Evolutionary conservation across 1,140 invertebrate genomes (phyloP).

Genomic region (Trichoplusia ni): DNA sequence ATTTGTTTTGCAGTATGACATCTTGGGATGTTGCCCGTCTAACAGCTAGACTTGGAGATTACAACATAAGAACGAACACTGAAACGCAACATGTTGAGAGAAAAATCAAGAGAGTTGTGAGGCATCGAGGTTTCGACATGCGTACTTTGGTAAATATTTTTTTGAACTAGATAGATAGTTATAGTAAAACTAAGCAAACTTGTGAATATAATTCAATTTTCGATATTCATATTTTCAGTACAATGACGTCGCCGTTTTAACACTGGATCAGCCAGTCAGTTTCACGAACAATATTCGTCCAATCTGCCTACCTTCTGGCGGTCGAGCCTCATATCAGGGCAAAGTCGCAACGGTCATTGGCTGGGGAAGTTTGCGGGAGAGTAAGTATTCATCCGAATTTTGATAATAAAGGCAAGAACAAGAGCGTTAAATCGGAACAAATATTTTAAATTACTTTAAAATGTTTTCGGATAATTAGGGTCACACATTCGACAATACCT

Average conservation of each 20-base stretch:
- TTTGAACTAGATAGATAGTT: too few relatives aligned
- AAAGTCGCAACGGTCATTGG: slow-evolving; percentile 90
- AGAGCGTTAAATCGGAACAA: too few relatives aligned
- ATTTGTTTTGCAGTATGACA: slow-evolving; percentile 86
- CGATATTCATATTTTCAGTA: slow-evolving; percentile 82
- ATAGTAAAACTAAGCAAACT: neutral
- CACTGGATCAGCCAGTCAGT: slow-evolving; percentile 88
- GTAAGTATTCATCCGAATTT: slow-evolving; percentile 82
- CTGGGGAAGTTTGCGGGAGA: slow-evolving; percentile 91
- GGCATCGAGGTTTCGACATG: slow-evolving; percentile 92
- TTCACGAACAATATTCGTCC: slow-evolving; percentile 90
- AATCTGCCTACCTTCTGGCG: slow-evolving; percentile 89
- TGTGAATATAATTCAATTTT: neutral
- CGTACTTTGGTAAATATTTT: slow-evolving; percentile 86
- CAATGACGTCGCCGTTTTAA: slow-evolving; percentile 93
- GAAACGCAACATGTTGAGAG: slow-evolving; percentile 89
- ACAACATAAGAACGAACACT: slow-evolving; percentile 88
- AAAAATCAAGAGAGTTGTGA: slow-evolving; percentile 90
- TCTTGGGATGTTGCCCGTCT: slow-evolving; percentile 92
- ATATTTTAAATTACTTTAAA: too few relatives aligned
- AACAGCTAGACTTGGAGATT: slow-evolving; percentile 90
- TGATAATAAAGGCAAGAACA: too few relatives aligned
- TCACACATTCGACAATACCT: too few relatives aligned
- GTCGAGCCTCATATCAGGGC: slow-evolving; percentile 83
- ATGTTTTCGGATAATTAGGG: too few relatives aligned